Evolutionary conservation across 37 sponge, comb jelly and placozoan genomes (phyloP).

Genomic region (Crambe crambe): DNA sequence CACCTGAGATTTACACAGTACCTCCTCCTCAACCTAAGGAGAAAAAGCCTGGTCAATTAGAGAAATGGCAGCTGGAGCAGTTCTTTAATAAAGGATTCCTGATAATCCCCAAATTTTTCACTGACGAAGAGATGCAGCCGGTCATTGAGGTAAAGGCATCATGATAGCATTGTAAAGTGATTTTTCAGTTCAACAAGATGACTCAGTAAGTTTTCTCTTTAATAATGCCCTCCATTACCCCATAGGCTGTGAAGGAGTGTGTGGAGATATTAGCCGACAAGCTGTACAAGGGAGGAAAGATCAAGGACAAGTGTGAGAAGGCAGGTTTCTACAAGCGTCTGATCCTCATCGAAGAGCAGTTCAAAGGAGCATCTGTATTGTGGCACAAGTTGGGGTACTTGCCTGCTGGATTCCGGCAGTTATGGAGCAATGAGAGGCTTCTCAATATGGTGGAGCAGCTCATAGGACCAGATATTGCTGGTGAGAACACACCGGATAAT

Average conservation of each 20-base stretch:
- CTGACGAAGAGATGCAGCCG: slow-evolving; percentile 67
- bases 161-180: too few relatives aligned
- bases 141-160: slow-evolving; percentile 44
- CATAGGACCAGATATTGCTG: slow-evolving; percentile 80
- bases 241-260: slow-evolving; percentile 57
- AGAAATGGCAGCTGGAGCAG: slow-evolving; percentile 66
- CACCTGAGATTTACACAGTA: slow-evolving; percentile 62
- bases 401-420: slow-evolving; percentile 55
- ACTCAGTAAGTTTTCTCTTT: too few relatives aligned
- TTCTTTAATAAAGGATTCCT: slow-evolving; percentile 81
- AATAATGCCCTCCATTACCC: too few relatives aligned
- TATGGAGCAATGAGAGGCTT: slow-evolving; percentile 74
- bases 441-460: slow-evolving; percentile 81
- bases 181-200: too few relatives aligned
- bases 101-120: slow-evolving; percentile 67
- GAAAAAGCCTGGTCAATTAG: slow-evolving; percentile 79
- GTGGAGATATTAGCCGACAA: slow-evolving; percentile 70
- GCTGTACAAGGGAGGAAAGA: slow-evolving; percentile 66
- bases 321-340: slow-evolving; percentile 82
- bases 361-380: slow-evolving; percentile 69
- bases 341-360: slow-evolving; percentile 73
- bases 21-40: slow-evolving; percentile 54
- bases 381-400: slow-evolving; percentile 68
- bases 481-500: too few relatives aligned
- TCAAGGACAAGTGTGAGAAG: slow-evolving; percentile 53